Conservation (phyloP, 2,797 vertebrate species). For the Alexandromys oeconomus region DNA sequence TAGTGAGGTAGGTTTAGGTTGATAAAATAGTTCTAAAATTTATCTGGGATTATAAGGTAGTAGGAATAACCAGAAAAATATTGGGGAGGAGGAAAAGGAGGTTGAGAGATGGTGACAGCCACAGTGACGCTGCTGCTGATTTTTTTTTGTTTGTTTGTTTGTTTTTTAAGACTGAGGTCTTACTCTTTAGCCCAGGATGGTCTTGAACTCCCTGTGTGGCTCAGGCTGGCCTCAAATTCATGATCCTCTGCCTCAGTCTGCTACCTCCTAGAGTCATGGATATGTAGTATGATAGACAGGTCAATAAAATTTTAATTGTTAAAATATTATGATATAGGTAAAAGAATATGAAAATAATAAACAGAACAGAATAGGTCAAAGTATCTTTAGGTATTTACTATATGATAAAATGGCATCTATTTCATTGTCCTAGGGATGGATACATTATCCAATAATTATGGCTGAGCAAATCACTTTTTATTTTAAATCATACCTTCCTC, state of each 20-base stretch:
- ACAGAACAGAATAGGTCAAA: not conserved
- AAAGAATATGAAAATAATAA: conserved; percentile 12
- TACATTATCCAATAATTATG: conserved; percentile 43
- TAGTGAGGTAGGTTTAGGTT: not conserved
- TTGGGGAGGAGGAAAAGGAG: not conserved
- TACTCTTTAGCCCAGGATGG: not conserved
- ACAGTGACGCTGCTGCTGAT: not conserved
- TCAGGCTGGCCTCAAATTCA: not conserved
- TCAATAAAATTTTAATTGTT: conserved; percentile 24
- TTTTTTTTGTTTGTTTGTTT: too few species aligned
- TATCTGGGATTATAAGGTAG: not conserved
- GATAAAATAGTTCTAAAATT: conserved; percentile 22
- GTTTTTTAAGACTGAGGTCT: not conserved
- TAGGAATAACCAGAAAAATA: conserved; percentile 29
- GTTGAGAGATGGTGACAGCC: not conserved
- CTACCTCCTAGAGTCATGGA: not conserved
- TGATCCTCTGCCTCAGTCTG: not conserved
- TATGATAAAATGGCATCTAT: not conserved
- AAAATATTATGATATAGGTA: not conserved
- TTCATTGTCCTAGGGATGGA: conserved; percentile 7
- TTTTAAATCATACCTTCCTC: conserved; percentile 29
- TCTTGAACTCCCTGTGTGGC: not conserved
- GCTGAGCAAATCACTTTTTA: not conserved
- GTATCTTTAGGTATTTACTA: not conserved
- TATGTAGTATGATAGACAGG: not conserved